Conservation (phyloP, 2,797 vertebrate genomes). For the Calcarius lapponicus region DNA sequence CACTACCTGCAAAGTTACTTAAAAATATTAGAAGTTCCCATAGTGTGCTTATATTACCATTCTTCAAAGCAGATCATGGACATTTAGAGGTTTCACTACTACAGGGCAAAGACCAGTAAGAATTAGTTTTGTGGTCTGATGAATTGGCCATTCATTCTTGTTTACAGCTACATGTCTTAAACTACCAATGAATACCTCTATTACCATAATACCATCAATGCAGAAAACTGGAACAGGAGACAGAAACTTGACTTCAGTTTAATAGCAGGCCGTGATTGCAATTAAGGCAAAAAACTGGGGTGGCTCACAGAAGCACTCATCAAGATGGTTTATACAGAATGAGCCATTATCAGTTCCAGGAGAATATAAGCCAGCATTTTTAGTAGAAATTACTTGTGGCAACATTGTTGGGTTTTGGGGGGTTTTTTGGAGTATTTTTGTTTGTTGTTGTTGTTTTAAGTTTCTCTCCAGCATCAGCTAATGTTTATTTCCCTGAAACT, state of each 20-base stretch:
- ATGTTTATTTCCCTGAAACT: neutral
- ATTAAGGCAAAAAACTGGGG: neutral
- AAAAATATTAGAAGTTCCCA: neutral
- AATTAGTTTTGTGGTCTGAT: neutral
- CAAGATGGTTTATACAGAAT: neutral
- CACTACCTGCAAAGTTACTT: neutral
- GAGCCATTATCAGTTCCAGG: neutral
- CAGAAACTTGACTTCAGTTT: neutral
- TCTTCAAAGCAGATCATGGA: neutral
- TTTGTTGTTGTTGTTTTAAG: neutral
- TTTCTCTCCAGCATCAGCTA: neutral
- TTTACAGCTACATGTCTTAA: neutral
- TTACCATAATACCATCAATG: neutral
- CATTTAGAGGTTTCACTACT: neutral
- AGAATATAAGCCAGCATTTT: neutral
- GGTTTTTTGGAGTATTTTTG: neutral
- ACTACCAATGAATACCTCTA: neutral
- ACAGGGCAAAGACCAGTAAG: neutral
- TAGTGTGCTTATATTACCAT: neutral
- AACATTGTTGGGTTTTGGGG: neutral
- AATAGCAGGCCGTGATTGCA: neutral
- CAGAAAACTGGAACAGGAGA: neutral
- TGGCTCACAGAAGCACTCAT: neutral
- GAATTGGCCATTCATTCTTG: neutral
- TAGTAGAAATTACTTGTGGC: neutral